These are phyloP conservation scores for Anseranas semipalmata DNA, from an alignment of 2,113 vertebrate genomes.

Conservation along the genomic window DNA sequence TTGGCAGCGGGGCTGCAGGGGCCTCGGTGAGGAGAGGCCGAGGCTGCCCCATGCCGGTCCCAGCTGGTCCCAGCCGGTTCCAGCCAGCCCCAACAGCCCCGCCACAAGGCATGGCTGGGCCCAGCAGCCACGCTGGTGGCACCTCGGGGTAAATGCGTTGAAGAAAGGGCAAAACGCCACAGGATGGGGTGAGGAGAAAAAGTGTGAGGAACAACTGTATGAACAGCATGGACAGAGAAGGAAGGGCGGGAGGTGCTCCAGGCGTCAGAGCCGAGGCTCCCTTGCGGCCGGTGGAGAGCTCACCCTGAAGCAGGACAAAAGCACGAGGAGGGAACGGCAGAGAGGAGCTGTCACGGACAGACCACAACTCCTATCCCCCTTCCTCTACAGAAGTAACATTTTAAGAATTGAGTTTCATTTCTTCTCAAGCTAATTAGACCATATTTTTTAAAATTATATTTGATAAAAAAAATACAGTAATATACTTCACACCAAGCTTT, in stretches of 20 bases:
- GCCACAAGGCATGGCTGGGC: neutral
- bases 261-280: neutral
- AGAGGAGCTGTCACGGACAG: neutral
- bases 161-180: neutral
- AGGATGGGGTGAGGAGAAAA: neutral
- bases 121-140: neutral
- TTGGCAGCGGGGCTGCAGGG: neutral
- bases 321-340: neutral
- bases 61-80: neutral
- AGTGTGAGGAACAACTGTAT: neutral
- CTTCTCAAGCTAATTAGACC: neutral
- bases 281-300: accelerated
- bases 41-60: no score
- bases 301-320: neutral
- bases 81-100: accelerated
- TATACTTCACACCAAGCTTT: neutral
- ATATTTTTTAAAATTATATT: neutral
- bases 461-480: neutral
- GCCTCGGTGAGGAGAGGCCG: neutral
- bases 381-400: neutral
- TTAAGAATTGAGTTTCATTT: neutral
- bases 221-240: no score
- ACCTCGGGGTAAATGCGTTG: neutral
- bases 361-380: accelerated
- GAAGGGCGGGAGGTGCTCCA: neutral